Evolutionary conservation across 2,888 invertebrate species (phyloP), one percentile per base, ranked within the genome.

Genomic region (Acrobasis repandana): DNA sequence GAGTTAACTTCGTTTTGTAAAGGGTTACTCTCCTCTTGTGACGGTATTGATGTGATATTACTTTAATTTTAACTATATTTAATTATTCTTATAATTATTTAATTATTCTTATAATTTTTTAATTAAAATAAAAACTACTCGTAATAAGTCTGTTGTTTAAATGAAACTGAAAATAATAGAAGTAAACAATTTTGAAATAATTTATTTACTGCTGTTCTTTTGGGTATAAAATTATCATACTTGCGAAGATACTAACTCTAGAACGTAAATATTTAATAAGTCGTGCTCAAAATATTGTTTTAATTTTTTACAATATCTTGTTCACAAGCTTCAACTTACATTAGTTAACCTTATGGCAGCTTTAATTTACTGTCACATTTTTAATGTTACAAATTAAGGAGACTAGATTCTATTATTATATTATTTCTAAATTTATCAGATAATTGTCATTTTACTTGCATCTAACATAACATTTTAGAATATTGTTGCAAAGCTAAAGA

Each of bases 281-380:
- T 92, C 91, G 91, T 91, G 91, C 80, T 83, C 85, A 85, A 85
- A 90, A 90, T 91, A 86, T 78, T 84, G 82, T 74, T 61, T 60
- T 5, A 33, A 2, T 52, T 33, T 38, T 52, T 63, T 49, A 73
- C 85, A 86, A 83, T 68, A 91, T 92, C 78, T 84, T 82, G 89
- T 76, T 82, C 92, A 92, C 91, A 92, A 92, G 82, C 78, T 74
- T 67, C 62, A 47, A 56, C 56, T 65, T 60, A 64, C 67, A 63
- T 58, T 61, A 63, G 73, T 74, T 79, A 80, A 62, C 56, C 72
- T 82, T 84, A 89, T 89, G 87, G 86, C 88, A 84, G 78, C 79
- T 74, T 46, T 67, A 71, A 65, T 69, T 66, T 72, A 68, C 56
- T 65, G 36, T 61, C 61, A 50, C 15, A 14, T 52, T 46, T 50